A percentile compares a stretch with the other conserved stretches of the same genome.
These are phyloP conservation scores for Limnephilus lunatus DNA, from an alignment of 2,888 invertebrate genomes.

Conservation along the genomic window DNA sequence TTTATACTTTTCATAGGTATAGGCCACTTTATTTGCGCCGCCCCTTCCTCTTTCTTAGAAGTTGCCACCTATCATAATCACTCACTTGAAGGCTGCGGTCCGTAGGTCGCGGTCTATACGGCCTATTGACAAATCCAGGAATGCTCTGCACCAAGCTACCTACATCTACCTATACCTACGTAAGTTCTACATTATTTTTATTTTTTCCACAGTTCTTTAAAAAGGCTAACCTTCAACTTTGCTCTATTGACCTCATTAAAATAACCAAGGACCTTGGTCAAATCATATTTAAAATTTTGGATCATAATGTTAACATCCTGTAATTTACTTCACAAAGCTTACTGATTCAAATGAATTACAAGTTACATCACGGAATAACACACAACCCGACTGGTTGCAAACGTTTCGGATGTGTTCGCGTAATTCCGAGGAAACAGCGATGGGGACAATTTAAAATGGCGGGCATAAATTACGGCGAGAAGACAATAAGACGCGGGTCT, in stretches of 20 bases:
- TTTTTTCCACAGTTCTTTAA: background rate
- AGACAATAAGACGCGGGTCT: conserved; percentile 17
- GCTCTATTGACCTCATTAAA: background rate
- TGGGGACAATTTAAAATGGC: conserved; percentile 42
- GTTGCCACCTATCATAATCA: too few species aligned
- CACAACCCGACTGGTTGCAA: background rate
- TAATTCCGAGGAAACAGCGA: background rate
- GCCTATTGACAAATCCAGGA: too few species aligned
- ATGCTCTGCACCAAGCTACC: too few species aligned
- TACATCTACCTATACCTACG: too few species aligned
- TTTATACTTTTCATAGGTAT: too few species aligned
- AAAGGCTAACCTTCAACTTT: background rate
- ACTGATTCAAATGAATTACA: background rate
- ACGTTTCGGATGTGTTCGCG: conserved; percentile 18
- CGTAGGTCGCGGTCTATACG: too few species aligned
- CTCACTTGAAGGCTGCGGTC: too few species aligned
- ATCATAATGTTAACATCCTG: conserved; percentile 5
- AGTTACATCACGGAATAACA: background rate
- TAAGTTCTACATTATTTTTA: too few species aligned
- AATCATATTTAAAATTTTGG: background rate
- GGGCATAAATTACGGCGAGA: conserved; percentile 30
- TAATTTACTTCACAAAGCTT: background rate
- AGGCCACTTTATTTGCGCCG: too few species aligned
- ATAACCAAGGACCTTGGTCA: background rate
- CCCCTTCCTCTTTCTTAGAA: too few species aligned